These are phyloP conservation scores for Chinchilla lanigera DNA, from an alignment of 2,113 vertebrate genomes.

Conservation along the genomic window DNA sequence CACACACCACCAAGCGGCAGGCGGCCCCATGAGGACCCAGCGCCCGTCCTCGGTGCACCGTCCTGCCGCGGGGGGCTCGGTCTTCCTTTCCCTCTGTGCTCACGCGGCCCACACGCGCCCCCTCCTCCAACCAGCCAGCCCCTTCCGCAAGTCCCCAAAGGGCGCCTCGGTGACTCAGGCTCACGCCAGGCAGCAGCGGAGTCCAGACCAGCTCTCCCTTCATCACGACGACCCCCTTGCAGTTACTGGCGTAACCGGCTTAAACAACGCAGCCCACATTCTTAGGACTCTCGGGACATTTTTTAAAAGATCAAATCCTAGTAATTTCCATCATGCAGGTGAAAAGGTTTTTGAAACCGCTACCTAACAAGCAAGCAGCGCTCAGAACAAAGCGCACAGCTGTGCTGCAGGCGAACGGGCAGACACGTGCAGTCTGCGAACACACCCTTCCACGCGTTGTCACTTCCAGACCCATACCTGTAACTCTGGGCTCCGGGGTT, in stretches of 20 bases:
- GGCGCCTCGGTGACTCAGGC: neutral
- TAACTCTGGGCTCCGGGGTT: constrained; percentile 80
- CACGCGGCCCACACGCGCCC: neutral
- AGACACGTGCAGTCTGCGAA: neutral
- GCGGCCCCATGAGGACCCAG: neutral
- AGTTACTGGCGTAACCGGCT: neutral
- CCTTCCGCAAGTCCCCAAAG: neutral
- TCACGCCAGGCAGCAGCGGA: neutral
- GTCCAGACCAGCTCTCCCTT: neutral
- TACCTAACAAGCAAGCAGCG: neutral
- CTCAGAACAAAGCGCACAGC: neutral
- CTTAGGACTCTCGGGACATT: constrained; percentile 3
- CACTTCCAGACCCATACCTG: constrained; percentile 83
- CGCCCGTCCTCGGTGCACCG: neutral
- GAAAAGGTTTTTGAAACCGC: constrained; percentile 44
- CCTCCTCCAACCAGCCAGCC: neutral
- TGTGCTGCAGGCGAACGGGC: neutral
- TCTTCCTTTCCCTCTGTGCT: neutral
- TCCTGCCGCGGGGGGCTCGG: neutral
- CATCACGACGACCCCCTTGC: neutral
- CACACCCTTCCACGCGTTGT: neutral
- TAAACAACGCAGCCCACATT: constrained; percentile 16
- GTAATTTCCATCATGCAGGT: neutral
- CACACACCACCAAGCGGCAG: neutral
- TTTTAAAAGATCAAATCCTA: neutral